Conservation (phyloP, 2,797 vertebrate species). For the Erithacus rubecula region DNA sequence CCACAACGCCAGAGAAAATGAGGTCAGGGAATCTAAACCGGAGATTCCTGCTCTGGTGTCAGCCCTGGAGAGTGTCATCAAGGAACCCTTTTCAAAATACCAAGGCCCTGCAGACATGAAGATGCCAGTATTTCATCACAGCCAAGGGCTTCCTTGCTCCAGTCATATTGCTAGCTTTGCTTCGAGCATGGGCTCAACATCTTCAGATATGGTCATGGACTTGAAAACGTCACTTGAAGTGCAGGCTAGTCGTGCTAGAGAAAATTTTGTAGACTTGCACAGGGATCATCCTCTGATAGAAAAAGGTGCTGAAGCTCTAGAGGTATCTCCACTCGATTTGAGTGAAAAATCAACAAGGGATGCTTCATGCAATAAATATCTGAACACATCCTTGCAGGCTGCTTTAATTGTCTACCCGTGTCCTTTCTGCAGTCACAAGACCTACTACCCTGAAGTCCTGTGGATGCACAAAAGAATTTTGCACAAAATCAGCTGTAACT, state of each 20-base stretch:
- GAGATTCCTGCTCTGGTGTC: slow-evolving; percentile 23
- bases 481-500: slow-evolving; percentile 87
- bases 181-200: not conserved
- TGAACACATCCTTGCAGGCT: slow-evolving; percentile 72
- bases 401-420: slow-evolving; percentile 86
- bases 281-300: slow-evolving; percentile 28
- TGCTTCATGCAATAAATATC: slow-evolving; percentile 55
- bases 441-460: slow-evolving; percentile 93
- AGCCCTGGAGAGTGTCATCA: slow-evolving; percentile 45
- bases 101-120: slow-evolving; percentile 54
- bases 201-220: slow-evolving; percentile 19
- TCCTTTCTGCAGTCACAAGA: slow-evolving; percentile 90
- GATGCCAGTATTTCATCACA: slow-evolving; percentile 61
- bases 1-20: not conserved
- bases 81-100: slow-evolving; percentile 41
- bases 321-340: slow-evolving; percentile 73
- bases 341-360: slow-evolving; percentile 74
- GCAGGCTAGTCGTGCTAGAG: slow-evolving; percentile 35
- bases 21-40: slow-evolving; percentile 36
- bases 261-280: slow-evolving; percentile 46
- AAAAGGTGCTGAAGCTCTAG: slow-evolving; percentile 46
- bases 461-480: slow-evolving; percentile 96
- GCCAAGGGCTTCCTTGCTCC: slow-evolving; percentile 48
- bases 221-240: slow-evolving; percentile 32
- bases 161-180: slow-evolving; percentile 47